Percentiles rank a stretch among this genome's conserved stretches.
These are phyloP conservation scores for Erythrocebus patas DNA, from an alignment of 2,113 vertebrate genomes.

Conservation along the genomic window DNA sequence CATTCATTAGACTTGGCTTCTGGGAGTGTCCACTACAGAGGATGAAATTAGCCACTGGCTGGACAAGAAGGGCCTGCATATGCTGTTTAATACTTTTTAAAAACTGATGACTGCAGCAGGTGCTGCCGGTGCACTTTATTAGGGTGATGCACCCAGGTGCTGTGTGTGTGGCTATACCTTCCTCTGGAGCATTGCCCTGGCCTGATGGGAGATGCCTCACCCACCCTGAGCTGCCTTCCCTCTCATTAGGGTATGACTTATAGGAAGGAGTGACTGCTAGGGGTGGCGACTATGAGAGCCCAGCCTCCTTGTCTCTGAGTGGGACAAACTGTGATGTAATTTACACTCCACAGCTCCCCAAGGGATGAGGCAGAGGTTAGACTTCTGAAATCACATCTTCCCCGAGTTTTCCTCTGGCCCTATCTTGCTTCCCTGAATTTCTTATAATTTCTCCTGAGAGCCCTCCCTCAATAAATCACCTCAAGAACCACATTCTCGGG, in stretches of 20 bases:
- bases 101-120: neutral
- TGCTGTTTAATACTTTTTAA: neutral
- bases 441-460: neutral
- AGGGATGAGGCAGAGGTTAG: neutral
- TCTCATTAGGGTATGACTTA: no score
- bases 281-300: neutral
- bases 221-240: neutral
- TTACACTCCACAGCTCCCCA: neutral
- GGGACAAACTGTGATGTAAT: neutral
- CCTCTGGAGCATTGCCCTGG: neutral
- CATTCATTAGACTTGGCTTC: neutral
- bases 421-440: neutral
- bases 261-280: neutral
- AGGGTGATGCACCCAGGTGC: neutral
- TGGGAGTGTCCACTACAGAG: neutral
- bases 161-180: neutral
- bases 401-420: neutral
- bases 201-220: neutral
- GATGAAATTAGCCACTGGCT: neutral
- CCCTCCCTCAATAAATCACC: neutral
- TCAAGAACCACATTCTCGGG: neutral
- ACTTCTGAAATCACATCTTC: neutral
- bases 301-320: neutral
- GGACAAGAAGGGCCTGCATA: neutral
- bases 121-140: neutral